Percentiles rank a stretch among this genome's conserved stretches.
Evolutionary conservation across 2,113 vertebrate species (phyloP).

Genomic region (Suricata suricatta): DNA sequence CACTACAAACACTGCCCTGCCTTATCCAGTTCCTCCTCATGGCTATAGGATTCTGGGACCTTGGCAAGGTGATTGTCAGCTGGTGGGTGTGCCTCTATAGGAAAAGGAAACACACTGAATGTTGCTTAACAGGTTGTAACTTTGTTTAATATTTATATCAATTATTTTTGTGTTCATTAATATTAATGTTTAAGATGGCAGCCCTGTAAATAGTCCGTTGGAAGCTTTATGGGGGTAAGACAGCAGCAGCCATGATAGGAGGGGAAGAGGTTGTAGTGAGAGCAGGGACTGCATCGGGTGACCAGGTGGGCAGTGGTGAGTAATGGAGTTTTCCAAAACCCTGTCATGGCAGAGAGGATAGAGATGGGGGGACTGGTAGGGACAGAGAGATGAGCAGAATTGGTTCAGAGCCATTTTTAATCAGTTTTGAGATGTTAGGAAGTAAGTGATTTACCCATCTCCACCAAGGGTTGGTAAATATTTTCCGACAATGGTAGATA

Average conservation of each 20-base stretch:
- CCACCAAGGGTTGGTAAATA: not conserved
- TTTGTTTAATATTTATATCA: not conserved
- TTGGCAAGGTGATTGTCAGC: not conserved
- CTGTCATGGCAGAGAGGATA: too few relatives aligned
- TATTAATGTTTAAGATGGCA: not conserved
- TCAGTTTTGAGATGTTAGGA: not conserved
- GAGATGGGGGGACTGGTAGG: not conserved
- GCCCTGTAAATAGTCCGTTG: fast-evolving
- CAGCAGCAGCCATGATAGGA: not conserved
- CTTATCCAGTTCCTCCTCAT: not conserved
- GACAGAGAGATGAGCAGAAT: not conserved
- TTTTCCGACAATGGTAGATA: not conserved
- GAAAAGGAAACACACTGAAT: not conserved
- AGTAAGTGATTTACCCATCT: not conserved
- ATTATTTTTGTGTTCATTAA: too few relatives aligned
- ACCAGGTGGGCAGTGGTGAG: not conserved
- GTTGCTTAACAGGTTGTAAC: not conserved
- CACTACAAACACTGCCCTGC: not conserved
- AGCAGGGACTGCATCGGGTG: not conserved
- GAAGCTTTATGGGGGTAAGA: not conserved
- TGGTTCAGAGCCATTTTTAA: not conserved
- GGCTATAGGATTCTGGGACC: not conserved
- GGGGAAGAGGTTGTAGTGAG: fast-evolving
- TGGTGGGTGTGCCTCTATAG: slow-evolving; percentile 18
- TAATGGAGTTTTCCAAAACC: fast-evolving